Percentiles rank a stretch among this genome's conserved stretches.
phyloP scores from a whole-genome alignment of 2,888 invertebrate species.

The Oligia fasciuncula region DNA sequence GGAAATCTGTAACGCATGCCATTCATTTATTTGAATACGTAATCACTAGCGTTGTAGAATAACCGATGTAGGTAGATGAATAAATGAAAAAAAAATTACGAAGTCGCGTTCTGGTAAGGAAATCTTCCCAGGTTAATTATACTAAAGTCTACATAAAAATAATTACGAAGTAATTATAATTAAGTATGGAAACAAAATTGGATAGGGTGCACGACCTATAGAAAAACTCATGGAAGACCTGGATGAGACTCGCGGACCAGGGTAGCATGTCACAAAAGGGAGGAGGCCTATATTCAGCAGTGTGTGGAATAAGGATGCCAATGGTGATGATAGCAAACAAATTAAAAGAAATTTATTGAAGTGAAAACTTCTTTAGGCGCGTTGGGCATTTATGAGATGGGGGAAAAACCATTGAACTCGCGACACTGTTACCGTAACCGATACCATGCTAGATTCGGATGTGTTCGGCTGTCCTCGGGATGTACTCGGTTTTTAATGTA shows the following conservation, averaged over 20 bases:
- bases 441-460: too few species aligned
- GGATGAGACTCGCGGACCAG: neutral
- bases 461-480: too few species aligned
- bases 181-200: neutral
- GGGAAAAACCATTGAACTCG: too few species aligned
- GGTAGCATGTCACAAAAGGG: neutral
- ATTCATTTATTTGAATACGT: slow-evolving; percentile 4
- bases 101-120: neutral
- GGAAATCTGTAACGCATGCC: slow-evolving; percentile 19
- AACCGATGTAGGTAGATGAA: too few species aligned
- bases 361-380: too few species aligned
- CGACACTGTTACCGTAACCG: too few species aligned
- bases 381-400: too few species aligned
- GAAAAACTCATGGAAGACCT: neutral
- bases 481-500: too few species aligned
- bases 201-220: neutral
- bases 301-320: neutral
- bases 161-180: neutral
- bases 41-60: neutral
- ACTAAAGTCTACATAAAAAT: neutral
- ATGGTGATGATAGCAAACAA: neutral
- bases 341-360: too few species aligned
- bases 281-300: neutral
- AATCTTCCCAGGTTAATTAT: neutral
- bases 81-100: too few species aligned